Percentiles rank a stretch among this genome's conserved stretches.
Evolutionary conservation across 2,113 vertebrate genomes (phyloP).

Genomic region (Oreocharis arfaki): DNA sequence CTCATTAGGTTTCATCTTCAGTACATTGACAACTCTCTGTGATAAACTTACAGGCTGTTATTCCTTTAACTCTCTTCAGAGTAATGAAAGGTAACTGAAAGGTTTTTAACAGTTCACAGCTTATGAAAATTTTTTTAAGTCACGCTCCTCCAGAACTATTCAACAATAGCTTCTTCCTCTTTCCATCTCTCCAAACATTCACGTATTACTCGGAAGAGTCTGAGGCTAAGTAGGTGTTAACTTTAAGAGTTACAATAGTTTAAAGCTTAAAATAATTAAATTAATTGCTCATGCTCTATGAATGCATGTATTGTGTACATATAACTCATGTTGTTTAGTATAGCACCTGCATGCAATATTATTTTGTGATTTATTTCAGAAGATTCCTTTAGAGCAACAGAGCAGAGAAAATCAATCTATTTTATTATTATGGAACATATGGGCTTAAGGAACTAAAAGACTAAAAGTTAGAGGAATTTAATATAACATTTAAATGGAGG

Average conservation of each 20-base stretch:
- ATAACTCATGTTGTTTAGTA: background rate
- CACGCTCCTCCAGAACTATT: background rate
- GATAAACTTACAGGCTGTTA: background rate
- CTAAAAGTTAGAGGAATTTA: background rate
- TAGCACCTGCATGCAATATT: background rate
- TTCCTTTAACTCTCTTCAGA: background rate
- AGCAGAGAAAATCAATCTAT: background rate
- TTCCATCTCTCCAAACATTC: background rate
- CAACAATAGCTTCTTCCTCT: background rate
- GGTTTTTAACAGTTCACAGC: background rate
- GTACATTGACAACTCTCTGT: background rate
- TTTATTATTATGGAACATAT: background rate
- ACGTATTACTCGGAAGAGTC: background rate
- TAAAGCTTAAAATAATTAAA: background rate
- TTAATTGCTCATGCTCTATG: background rate
- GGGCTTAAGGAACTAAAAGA: background rate
- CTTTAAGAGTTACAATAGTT: background rate
- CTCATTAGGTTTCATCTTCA: background rate
- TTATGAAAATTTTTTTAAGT: background rate
- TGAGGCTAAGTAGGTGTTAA: background rate
- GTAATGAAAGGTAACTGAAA: background rate
- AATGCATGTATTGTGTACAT: background rate
- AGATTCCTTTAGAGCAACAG: background rate
- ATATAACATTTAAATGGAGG: background rate
- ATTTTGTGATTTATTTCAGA: background rate